These are phyloP conservation scores for Calcarius ornatus DNA, from an alignment of 2,113 vertebrate species.

Conservation along the genomic window DNA sequence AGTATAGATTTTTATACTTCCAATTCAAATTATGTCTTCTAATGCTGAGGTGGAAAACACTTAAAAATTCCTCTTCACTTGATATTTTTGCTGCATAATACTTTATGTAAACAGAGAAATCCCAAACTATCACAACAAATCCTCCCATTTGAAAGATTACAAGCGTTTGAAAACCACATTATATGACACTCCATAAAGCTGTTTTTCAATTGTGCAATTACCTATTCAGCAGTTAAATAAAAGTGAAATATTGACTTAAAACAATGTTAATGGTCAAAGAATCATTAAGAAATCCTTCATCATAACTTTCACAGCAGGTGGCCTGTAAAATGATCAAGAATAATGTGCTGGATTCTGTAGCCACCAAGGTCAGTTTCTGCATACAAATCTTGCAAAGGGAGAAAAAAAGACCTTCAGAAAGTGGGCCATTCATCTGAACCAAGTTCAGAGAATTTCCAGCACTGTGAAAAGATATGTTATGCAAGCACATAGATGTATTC, in stretches of 20 bases:
- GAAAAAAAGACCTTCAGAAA: conserved; percentile 85
- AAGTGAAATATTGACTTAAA: conserved; percentile 89
- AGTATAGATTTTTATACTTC: conserved; percentile 11
- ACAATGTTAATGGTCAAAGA: conserved; percentile 90
- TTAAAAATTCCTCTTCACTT: background rate
- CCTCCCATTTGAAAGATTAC: conserved; percentile 48
- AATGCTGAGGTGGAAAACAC: background rate
- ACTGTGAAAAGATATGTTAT: conserved; percentile 88
- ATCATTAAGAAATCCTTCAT: conserved; percentile 96
- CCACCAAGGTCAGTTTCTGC: conserved; percentile 91
- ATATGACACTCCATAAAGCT: conserved; percentile 61
- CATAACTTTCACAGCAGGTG: conserved; percentile 91
- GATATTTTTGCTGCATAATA: conserved; percentile 39
- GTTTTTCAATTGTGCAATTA: conserved; percentile 71
- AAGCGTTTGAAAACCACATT: conserved; percentile 64
- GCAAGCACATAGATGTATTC: conserved; percentile 94
- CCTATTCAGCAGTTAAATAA: conserved; percentile 73
- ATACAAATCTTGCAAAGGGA: conserved; percentile 90
- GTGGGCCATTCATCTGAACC: conserved; percentile 91
- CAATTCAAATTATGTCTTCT: background rate
- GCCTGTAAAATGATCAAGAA: conserved; percentile 95
- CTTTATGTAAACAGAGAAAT: conserved; percentile 49
- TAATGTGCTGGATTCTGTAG: conserved; percentile 91
- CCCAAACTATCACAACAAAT: conserved; percentile 35
- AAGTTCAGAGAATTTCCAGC: conserved; percentile 91